A percentile compares a stretch with the other conserved stretches of the same genome.
Conservation (phyloP, 1,140 invertebrate genomes). For the Halictus rubicundus region DNA sequence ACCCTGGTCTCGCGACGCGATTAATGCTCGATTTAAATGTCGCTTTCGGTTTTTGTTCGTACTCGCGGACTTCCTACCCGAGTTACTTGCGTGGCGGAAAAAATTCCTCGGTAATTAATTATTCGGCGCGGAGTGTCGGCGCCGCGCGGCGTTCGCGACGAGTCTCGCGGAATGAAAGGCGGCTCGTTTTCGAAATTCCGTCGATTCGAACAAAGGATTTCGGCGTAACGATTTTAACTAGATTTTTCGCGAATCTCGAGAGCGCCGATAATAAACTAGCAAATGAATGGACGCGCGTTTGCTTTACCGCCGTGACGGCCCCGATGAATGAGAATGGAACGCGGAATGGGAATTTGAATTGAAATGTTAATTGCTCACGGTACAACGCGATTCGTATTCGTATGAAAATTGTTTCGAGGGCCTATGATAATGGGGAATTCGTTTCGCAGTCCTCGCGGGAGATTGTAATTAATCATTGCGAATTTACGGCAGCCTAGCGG, state of each 20-base stretch:
- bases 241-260: background rate
- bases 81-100: background rate
- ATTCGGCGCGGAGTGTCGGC: background rate
- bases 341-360: background rate
- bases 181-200: background rate
- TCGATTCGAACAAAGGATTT: background rate
- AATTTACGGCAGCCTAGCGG: background rate
- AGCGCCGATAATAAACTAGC: background rate
- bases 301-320: background rate
- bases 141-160: background rate
- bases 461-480: conserved; percentile 18
- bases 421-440: conserved; percentile 8
- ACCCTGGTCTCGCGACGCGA: background rate
- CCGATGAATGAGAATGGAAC: background rate
- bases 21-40: background rate
- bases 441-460: background rate
- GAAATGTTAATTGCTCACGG: conserved; percentile 27
- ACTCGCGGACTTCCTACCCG: background rate
- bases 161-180: too few species aligned
- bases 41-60: background rate
- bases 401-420: conserved; percentile 6
- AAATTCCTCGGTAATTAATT: background rate
- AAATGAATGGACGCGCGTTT: background rate
- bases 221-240: background rate
- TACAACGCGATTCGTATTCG: background rate